Evolutionary conservation across 2,888 invertebrate species (phyloP), one percentile per base, ranked within the genome.

Genomic region (Euplexia lucipara): DNA sequence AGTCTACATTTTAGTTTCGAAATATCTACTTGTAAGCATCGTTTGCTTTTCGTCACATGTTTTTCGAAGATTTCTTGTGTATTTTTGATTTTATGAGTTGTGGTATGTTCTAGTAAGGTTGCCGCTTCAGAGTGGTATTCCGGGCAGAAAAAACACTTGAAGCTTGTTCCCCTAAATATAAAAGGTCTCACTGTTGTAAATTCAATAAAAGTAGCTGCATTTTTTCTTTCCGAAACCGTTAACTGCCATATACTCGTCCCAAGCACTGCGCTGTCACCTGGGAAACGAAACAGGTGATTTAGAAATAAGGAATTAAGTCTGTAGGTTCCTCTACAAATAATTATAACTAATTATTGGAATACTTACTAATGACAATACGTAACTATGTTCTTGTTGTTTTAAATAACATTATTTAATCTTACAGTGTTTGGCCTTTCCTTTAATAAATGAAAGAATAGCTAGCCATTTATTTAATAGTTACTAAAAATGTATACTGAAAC

Each of bases 171-270:
- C 84, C 88, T 89, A 63, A 88, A 91, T 8, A 84, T 85, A 48
- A 92, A 92, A 0, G 92, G 92, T 9, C 83, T 82, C 2, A 88
- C 91, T 3, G 91, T 91, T 0, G 91, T 90, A 63, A 78, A 77
- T 53, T 83, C 78, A 42, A 92, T 85, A 62, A 92, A 88, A 0
- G 73, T 83, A 0, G 90, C 85, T 0, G 92, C 91, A 51, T 92
- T 91, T 68, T 83, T 87, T 39, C 90, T 76, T 56, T 90, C 91
- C 0, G 83, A 51, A 0, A 86, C 82, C 0, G 90, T 90, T 71
- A 91, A 75, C 83, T 91, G 90, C 92, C 92, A 92, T 20, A 89
- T 83, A 62, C 90, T 91, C 12, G 88, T 86, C 59, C 73, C 83
- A 14, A 56, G 16, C 8, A 59, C 16, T 10, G 51, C 37, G 37